These are phyloP conservation scores for Sebastes fasciatus DNA, from an alignment of 2,113 vertebrate genomes.

Conservation along the genomic window DNA sequence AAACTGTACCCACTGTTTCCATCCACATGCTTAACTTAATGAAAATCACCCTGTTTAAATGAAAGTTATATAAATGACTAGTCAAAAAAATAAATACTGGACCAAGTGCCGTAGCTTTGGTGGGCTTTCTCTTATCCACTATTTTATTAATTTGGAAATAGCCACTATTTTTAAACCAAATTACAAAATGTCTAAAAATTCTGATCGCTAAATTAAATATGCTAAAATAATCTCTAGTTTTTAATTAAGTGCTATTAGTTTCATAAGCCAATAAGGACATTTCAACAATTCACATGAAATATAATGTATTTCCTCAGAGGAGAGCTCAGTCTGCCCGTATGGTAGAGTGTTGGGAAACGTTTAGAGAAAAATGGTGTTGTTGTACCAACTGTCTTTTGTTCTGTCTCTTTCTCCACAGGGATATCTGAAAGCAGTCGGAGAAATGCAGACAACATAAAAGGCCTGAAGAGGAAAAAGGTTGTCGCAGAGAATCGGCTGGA, in stretches of 20 bases:
- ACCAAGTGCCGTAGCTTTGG: not conserved
- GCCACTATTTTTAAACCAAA: not conserved
- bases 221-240: not conserved
- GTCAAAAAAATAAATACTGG: not conserved
- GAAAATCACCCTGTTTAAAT: not conserved
- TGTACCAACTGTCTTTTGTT: not conserved
- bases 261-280: not conserved
- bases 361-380: not conserved
- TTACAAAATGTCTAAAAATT: not conserved
- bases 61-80: not conserved
- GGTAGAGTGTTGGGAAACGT: not conserved
- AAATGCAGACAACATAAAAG: conserved; percentile 90
- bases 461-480: conserved; percentile 97
- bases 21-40: not conserved
- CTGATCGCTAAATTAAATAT: not conserved
- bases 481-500: conserved; percentile 94
- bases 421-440: conserved; percentile 86
- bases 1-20: not conserved
- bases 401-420: conserved; percentile 79
- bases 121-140: not conserved
- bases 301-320: not conserved
- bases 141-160: not conserved
- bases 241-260: not conserved
- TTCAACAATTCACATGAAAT: not conserved
- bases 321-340: not conserved